Evolutionary conservation across 1,140 invertebrate species (phyloP).

Genomic region (Lordiphosa mommai): DNA sequence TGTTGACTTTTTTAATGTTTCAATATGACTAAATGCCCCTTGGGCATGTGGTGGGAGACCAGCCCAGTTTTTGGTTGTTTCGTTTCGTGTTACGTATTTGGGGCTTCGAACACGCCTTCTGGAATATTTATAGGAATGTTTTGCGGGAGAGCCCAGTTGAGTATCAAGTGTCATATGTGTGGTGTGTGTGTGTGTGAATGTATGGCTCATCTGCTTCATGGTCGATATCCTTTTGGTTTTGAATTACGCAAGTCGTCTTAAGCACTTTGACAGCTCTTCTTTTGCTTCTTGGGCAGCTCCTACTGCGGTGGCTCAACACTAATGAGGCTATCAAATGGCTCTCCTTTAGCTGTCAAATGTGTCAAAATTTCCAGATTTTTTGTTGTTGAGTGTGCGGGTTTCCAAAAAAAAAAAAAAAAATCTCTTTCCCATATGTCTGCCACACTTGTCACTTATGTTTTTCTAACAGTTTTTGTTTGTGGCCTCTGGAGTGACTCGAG

Average conservation of each 20-base stretch:
- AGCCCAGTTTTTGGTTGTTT: slow-evolving; percentile 33
- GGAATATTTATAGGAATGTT: slow-evolving; percentile 45
- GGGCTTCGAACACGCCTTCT: slow-evolving; percentile 30
- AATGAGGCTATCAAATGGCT: slow-evolving; percentile 76
- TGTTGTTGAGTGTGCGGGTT: slow-evolving; percentile 23
- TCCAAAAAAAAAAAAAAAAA: too few species aligned
- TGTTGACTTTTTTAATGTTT: slow-evolving; percentile 78
- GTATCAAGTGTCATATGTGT: slow-evolving; percentile 1
- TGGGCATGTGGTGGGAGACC: slow-evolving; percentile 42
- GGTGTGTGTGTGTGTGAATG: background rate
- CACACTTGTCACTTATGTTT: slow-evolving; percentile 76
- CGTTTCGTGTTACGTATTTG: slow-evolving; percentile 25
- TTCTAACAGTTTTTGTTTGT: slow-evolving; percentile 50
- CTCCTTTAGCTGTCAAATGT: slow-evolving; percentile 57
- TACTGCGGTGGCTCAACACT: slow-evolving; percentile 61
- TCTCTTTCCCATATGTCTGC: slow-evolving; percentile 54
- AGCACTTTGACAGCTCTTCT: slow-evolving; percentile 63
- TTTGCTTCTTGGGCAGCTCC: slow-evolving; percentile 18
- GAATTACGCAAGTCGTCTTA: slow-evolving; percentile 60
- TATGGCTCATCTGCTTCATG: slow-evolving; percentile 51
- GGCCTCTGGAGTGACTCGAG: slow-evolving; percentile 33
- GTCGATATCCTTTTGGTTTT: slow-evolving; percentile 75
- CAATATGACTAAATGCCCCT: slow-evolving; percentile 73
- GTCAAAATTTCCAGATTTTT: slow-evolving; percentile 67
- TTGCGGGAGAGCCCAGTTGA: slow-evolving; percentile 26